Percentiles rank a stretch among this genome's conserved stretches.
Conservation (phyloP, 2,888 invertebrate species). For the Polylopha cassiicola region DNA sequence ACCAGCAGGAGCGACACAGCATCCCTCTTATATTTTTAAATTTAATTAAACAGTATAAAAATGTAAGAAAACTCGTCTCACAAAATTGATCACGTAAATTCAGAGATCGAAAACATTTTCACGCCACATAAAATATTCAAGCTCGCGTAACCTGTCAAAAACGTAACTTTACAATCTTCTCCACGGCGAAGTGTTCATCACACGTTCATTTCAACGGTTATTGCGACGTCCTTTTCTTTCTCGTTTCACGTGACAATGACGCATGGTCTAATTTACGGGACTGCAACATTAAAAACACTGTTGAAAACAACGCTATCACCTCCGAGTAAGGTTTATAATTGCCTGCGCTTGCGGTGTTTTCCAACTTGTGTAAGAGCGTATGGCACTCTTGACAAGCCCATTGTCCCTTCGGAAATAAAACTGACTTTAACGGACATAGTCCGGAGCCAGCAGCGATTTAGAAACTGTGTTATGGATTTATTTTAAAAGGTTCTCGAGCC, state of each 20-base stretch:
- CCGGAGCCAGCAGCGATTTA: conserved; percentile 15
- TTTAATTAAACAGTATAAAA: too few species aligned
- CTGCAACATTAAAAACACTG: conserved; percentile 36
- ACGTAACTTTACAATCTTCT: conserved; percentile 2
- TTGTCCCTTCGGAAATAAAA: conserved; percentile 62
- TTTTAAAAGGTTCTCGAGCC: conserved; percentile 1
- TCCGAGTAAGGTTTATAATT: conserved; percentile 38
- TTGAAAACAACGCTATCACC: conserved; percentile 30
- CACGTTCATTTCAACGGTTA: conserved; percentile 65
- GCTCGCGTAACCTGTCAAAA: too few species aligned
- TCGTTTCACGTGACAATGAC: conserved; percentile 58
- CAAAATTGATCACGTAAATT: too few species aligned
- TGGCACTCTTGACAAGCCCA: conserved; percentile 46
- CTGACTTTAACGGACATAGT: conserved; percentile 43
- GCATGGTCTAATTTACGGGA: conserved; percentile 65
- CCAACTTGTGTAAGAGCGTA: conserved; percentile 37
- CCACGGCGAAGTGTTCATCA: conserved; percentile 46
- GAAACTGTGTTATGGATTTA: conserved; percentile 12
- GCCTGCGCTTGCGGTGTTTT: conserved; percentile 24
- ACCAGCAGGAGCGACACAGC: too few species aligned
- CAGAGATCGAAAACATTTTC: too few species aligned
- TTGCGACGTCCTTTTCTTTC: conserved; percentile 50
- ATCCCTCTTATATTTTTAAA: too few species aligned
- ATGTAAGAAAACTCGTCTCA: too few species aligned
- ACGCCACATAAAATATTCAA: too few species aligned